Conservation (phyloP, 2,113 vertebrate genomes). For the Eublepharis macularius region DNA sequence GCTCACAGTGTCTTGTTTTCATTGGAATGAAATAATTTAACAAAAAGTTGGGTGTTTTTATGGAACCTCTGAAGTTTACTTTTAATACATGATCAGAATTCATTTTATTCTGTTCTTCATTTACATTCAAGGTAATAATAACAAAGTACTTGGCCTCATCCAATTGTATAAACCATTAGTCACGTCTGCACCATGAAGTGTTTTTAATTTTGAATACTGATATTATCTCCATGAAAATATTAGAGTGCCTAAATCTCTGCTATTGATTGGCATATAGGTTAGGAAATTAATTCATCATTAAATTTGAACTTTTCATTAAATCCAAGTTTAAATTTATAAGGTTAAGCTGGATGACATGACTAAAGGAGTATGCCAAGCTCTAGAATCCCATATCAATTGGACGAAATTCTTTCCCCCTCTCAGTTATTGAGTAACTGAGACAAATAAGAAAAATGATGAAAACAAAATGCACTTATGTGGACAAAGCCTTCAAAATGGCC, state of each 20-base stretch:
- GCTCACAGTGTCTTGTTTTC: not conserved
- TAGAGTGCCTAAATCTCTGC: slow-evolving; percentile 4
- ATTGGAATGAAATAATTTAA: not conserved
- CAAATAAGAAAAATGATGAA: not conserved
- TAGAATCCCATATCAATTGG: not conserved
- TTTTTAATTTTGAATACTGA: slow-evolving; percentile 5
- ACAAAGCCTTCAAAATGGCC: not conserved
- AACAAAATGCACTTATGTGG: not conserved
- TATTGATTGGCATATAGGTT: not conserved
- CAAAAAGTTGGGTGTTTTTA: not conserved
- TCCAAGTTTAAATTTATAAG: slow-evolving; percentile 14
- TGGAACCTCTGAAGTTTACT: not conserved
- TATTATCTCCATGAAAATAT: not conserved
- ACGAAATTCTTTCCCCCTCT: not conserved
- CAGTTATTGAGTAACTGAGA: not conserved
- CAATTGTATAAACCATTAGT: not conserved
- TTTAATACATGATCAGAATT: not conserved
- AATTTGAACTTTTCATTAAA: slow-evolving; percentile 6
- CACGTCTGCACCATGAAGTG: slow-evolving; percentile 6
- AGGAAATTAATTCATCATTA: slow-evolving; percentile 26
- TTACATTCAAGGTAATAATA: not conserved
- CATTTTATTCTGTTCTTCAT: not conserved
- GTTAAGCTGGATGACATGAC: not conserved
- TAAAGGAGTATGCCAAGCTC: not conserved
- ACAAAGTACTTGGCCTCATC: not conserved